Conservation (phyloP, 2,888 invertebrate genomes). For the Agrotis clavis region DNA sequence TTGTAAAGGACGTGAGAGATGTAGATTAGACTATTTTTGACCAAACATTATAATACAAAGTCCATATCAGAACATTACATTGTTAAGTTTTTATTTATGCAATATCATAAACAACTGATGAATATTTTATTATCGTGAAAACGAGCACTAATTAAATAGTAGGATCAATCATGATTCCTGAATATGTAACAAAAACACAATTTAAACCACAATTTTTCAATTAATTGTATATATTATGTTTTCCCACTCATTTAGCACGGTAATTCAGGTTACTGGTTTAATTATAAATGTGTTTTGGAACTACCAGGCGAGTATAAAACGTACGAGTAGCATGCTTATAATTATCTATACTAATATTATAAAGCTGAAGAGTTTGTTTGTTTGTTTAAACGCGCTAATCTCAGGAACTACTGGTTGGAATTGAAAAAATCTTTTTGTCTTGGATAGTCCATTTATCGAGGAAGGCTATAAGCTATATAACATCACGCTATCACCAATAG, state of each 20-base stretch:
- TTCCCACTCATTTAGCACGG: neutral
- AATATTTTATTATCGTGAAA: too few species aligned
- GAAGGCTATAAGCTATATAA: too few species aligned
- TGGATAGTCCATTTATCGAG: too few species aligned
- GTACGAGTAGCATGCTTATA: constrained; percentile 19
- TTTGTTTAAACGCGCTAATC: too few species aligned
- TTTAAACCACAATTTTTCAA: neutral
- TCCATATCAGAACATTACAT: neutral
- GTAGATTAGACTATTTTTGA: neutral
- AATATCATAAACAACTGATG: too few species aligned
- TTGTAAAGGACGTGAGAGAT: constrained; percentile 22
- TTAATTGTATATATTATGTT: constrained; percentile 15
- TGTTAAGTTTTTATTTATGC: neutral
- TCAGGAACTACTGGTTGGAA: too few species aligned
- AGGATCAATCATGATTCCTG: constrained; percentile 1
- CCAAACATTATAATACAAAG: too few species aligned
- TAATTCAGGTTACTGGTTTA: constrained; percentile 4
- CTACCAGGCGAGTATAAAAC: constrained; percentile 8
- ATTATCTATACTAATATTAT: too few species aligned
- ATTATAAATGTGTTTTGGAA: neutral
- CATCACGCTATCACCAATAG: too few species aligned
- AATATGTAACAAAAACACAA: constrained; percentile 5
- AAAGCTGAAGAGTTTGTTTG: too few species aligned
- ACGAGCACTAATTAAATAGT: constrained; percentile 2
- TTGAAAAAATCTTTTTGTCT: too few species aligned